Conservation (phyloP, 2,888 invertebrate genomes). For the Phrixothrix hirtus region DNA sequence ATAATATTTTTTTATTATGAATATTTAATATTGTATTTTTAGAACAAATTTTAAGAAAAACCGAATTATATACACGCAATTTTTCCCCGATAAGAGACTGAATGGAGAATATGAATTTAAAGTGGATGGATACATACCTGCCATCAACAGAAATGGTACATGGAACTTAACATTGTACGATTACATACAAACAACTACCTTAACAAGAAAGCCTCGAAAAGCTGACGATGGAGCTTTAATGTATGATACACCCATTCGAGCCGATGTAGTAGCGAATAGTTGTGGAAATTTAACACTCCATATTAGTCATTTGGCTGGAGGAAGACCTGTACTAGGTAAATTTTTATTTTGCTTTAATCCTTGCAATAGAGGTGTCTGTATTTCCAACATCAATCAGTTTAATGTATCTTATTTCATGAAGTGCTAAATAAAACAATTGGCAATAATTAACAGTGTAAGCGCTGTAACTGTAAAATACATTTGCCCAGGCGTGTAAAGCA, state of each 20-base stretch:
- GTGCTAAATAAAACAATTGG: too few relatives aligned
- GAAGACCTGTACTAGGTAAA: constrained; percentile 67
- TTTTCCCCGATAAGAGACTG: constrained; percentile 79
- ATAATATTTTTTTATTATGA: too few relatives aligned
- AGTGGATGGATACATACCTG: constrained; percentile 66
- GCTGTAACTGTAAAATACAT: too few relatives aligned
- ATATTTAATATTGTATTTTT: too few relatives aligned
- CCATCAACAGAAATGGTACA: constrained; percentile 66
- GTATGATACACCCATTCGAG: constrained; percentile 58
- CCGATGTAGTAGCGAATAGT: constrained; percentile 72
- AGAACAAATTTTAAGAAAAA: constrained; percentile 69
- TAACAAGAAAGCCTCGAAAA: constrained; percentile 60
- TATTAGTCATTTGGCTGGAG: constrained; percentile 71
- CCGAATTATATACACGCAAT: constrained; percentile 75
- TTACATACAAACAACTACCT: constrained; percentile 67
- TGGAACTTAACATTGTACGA: constrained; percentile 78
- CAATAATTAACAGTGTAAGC: too few relatives aligned
- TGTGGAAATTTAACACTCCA: constrained; percentile 79
- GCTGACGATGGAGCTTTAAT: constrained; percentile 45
- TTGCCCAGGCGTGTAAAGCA: too few relatives aligned
- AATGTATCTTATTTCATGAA: too few relatives aligned
- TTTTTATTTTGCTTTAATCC: too few relatives aligned
- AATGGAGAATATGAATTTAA: constrained; percentile 69
- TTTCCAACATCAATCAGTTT: too few relatives aligned
- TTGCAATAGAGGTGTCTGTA: too few relatives aligned